Evolutionary conservation across 2,888 invertebrate genomes (phyloP), one percentile per base, ranked within the genome.

Genomic region (Colostygia pectinataria): DNA sequence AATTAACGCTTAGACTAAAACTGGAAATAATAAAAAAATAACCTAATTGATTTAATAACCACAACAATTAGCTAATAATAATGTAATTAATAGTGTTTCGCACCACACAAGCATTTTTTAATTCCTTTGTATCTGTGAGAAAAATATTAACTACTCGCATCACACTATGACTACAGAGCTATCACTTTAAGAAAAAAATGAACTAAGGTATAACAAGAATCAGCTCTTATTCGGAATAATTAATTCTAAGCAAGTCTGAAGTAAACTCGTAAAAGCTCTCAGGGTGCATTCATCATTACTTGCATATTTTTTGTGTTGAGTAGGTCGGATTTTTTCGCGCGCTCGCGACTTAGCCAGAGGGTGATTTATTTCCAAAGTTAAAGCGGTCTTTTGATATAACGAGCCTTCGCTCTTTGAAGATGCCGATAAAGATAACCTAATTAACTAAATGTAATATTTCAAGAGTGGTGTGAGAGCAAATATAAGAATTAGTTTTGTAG

Each of bases 341-440:
- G 80, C 87, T 79, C 73, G 24, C 36, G 68, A 65, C 72, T 76
- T 69, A 57, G 81, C 86, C 86, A 75, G 71, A 71, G 86, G 85
- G 85, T 90, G 88, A 90, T 89, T 89, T 89, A 89, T 89, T 79
- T 81, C 82, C 85, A 85, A 83, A 83, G 74, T 83, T 83, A 80
- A 84, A 83, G 80, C 81, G 80, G 84, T 74, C 72, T 75, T 85
- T 85, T 88, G 85, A 84, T 89, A 87, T 84, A 88, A 85, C 83
- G 83, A 83, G 80, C 78, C 77, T 83, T 84, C 85, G 71, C 71
- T 77, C 80, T 89, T 88, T 89, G 83, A 73, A 77, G 88, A 89
- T 89, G 81, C 90, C 90, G 90, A 76, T 71, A 49, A 59, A 83
- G 89, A 89, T 90, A 89, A 90, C 86, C 87, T 88, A 89, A 89